Evolutionary conservation across 2,113 vertebrate species (phyloP).

Genomic region (Motacilla alba): DNA sequence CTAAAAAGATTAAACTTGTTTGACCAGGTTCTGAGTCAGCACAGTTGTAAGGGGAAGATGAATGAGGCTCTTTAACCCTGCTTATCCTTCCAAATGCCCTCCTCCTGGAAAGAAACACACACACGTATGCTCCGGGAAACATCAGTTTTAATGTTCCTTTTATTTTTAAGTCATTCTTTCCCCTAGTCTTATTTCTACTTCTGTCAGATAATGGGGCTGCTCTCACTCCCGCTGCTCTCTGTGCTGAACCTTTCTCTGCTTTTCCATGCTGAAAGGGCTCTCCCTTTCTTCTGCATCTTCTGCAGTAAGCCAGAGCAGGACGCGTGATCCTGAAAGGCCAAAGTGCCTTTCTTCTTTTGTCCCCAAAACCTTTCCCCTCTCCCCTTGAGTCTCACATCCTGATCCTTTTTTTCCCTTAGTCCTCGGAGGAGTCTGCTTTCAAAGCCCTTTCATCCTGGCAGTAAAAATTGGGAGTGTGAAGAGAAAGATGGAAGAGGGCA

Average conservation of each 20-base stretch:
- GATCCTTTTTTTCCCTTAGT: constrained; percentile 5
- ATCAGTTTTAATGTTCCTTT: constrained; percentile 45
- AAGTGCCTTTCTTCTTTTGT: constrained; percentile 35
- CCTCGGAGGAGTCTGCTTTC: not conserved
- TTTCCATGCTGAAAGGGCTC: constrained; percentile 41
- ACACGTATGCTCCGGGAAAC: not conserved
- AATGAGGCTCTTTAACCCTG: constrained; percentile 61
- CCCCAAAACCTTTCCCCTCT: constrained; percentile 52
- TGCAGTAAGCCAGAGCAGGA: constrained; percentile 37
- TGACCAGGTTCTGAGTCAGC: constrained; percentile 64
- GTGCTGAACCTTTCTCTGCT: constrained; percentile 39
- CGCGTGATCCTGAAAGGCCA: constrained; percentile 39
- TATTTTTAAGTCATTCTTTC: constrained; percentile 50
- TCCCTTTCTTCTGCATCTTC: constrained; percentile 42
- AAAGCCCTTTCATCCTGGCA: constrained; percentile 19
- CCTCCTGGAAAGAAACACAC: constrained; percentile 40
- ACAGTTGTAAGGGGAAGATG: constrained; percentile 61
- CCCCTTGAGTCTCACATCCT: constrained; percentile 26
- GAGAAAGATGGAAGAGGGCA: not conserved
- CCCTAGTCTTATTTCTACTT: constrained; percentile 36
- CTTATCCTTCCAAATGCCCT: constrained; percentile 44
- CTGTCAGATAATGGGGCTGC: constrained; percentile 34
- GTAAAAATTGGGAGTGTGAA: not conserved
- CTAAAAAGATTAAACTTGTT: constrained; percentile 64
- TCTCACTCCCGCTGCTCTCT: constrained; percentile 35